Conservation (phyloP, 2,888 invertebrate genomes). For the Caenorhabditis doughertyi region DNA sequence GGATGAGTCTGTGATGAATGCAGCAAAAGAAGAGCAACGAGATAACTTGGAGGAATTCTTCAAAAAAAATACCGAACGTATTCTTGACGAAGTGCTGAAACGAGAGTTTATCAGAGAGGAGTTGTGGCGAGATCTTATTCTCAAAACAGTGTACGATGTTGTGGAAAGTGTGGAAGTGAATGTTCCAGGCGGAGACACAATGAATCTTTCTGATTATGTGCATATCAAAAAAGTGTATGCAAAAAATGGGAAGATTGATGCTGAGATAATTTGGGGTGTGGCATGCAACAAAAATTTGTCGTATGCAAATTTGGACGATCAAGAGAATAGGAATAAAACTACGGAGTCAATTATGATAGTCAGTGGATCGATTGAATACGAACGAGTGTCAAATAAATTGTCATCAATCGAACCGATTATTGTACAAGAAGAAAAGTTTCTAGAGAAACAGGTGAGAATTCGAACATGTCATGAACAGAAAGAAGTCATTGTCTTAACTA, state of each 20-base stretch:
- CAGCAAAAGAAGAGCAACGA: constrained; percentile 47
- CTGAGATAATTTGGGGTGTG: constrained; percentile 89
- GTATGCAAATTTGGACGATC: constrained; percentile 86
- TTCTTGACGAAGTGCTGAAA: constrained; percentile 82
- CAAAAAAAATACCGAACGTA: constrained; percentile 70
- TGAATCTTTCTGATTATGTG: constrained; percentile 92
- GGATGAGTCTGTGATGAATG: constrained; percentile 36
- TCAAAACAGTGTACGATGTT: constrained; percentile 88
- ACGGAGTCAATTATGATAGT: constrained; percentile 70
- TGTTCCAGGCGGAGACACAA: constrained; percentile 88
- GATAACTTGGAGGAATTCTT: constrained; percentile 70
- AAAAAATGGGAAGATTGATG: constrained; percentile 17
- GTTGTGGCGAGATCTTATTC: constrained; percentile 85
- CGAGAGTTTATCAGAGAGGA: constrained; percentile 75
- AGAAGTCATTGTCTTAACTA: not conserved
- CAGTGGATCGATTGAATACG: constrained; percentile 90
- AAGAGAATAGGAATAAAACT: constrained; percentile 23
- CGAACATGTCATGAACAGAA: not conserved
- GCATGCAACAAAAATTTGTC: constrained; percentile 96
- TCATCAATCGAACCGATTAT: constrained; percentile 95
- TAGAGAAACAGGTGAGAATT: constrained; percentile 74
- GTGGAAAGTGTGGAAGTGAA: constrained; percentile 91
- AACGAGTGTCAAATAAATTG: constrained; percentile 93
- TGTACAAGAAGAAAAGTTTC: constrained; percentile 87
- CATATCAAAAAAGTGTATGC: constrained; percentile 89